phyloP scores from a whole-genome alignment of 2,888 invertebrate genomes.

The Sminthurides aquaticus region DNA sequence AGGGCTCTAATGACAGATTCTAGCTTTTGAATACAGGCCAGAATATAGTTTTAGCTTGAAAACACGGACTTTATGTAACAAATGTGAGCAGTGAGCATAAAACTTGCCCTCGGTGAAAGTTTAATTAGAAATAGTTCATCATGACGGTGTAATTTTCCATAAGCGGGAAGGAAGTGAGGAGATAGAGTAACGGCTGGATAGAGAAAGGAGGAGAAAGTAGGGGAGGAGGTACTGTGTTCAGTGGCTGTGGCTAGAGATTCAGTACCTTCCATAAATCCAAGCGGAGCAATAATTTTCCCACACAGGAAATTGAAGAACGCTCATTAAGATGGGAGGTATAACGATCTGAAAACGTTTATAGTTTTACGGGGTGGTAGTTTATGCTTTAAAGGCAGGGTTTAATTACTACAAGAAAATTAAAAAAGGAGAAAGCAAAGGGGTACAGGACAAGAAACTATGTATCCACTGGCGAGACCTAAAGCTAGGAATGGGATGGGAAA shows the following conservation, averaged over 20 bases:
- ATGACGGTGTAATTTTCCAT: too few relatives aligned
- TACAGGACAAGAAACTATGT: too few relatives aligned
- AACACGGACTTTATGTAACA: too few relatives aligned
- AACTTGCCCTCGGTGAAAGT: slow-evolving; percentile 6
- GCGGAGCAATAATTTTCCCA: background rate
- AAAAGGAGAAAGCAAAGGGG: too few relatives aligned
- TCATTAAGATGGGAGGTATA: background rate
- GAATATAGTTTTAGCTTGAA: too few relatives aligned
- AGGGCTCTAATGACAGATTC: too few relatives aligned
- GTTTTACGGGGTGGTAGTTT: background rate
- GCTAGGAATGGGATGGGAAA: too few relatives aligned
- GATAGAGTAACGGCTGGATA: too few relatives aligned
- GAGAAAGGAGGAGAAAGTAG: background rate
- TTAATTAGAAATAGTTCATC: slow-evolving; percentile 2
- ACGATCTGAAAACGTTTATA: background rate
- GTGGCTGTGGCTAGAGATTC: too few relatives aligned
- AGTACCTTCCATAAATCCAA: background rate
- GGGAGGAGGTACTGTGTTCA: background rate
- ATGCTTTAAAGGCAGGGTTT: background rate
- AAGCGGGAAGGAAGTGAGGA: too few relatives aligned
- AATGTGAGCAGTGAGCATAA: slow-evolving; percentile 1
- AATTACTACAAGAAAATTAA: background rate
- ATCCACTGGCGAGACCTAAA: too few relatives aligned
- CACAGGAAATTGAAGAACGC: background rate
- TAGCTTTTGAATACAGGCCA: too few relatives aligned